A percentile compares a stretch with the other conserved stretches of the same genome.
Evolutionary conservation across 2,113 vertebrate genomes (phyloP).

Genomic region (Spizaetus ornatus): DNA sequence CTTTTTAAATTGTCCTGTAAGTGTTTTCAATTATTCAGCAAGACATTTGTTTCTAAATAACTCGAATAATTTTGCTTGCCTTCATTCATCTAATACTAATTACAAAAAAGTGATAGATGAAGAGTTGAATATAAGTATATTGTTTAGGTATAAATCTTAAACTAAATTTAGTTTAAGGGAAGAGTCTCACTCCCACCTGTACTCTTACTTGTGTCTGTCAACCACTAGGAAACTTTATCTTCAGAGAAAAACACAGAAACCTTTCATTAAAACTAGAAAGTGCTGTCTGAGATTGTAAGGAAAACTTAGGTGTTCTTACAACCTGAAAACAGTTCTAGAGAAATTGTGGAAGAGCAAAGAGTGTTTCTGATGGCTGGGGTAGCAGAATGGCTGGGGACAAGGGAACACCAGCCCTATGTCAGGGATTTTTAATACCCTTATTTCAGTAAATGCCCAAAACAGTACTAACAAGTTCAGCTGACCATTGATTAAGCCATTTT

Average conservation of each 20-base stretch:
- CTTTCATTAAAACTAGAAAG: background rate
- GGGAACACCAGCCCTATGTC: background rate
- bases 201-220: background rate
- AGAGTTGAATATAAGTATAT: background rate
- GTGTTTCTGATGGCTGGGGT: background rate
- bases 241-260: background rate
- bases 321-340: background rate
- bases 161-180: background rate
- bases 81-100: background rate
- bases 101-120: background rate
- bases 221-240: background rate
- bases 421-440: background rate
- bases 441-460: background rate
- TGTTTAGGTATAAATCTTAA: background rate
- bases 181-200: background rate
- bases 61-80: background rate
- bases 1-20: background rate
- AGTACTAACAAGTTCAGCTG: background rate
- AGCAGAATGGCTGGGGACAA: background rate
- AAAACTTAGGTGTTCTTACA: background rate
- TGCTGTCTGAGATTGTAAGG: background rate
- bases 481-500: background rate
- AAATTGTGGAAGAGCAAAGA: background rate
- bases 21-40: background rate
- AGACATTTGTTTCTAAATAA: background rate